A percentile compares a stretch with the other conserved stretches of the same genome.
Conservation (phyloP, 64 coral and sea anemone genomes). For the Montipora efflorescens region DNA sequence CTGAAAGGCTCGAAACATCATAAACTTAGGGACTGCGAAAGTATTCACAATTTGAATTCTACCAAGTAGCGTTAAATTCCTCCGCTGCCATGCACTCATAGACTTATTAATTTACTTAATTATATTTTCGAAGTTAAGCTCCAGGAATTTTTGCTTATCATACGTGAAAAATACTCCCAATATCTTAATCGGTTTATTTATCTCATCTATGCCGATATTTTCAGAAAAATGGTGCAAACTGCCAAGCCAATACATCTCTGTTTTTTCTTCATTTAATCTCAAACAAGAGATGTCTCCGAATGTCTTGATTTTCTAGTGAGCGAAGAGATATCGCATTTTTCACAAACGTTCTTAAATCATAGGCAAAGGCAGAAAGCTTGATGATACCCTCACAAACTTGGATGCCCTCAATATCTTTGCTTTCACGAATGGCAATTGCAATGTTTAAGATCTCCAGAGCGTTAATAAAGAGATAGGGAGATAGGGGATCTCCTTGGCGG, state of each 20-base stretch:
- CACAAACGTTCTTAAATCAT: too few relatives aligned
- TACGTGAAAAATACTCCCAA: neutral
- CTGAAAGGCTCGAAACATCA: neutral
- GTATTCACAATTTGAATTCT: neutral
- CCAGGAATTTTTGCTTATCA: neutral
- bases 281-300: slow-evolving; percentile 35
- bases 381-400: too few relatives aligned
- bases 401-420: too few relatives aligned
- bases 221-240: neutral
- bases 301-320: neutral
- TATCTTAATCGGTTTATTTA: neutral
- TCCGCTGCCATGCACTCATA: neutral
- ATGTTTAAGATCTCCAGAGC: too few relatives aligned
- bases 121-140: neutral
- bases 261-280: neutral
- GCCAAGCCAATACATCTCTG: neutral
- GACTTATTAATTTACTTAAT: neutral
- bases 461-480: too few relatives aligned
- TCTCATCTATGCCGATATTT: neutral
- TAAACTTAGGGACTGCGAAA: neutral
- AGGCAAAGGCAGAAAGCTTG: too few relatives aligned
- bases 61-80: neutral
- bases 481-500: too few relatives aligned
- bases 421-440: too few relatives aligned
- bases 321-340: neutral